Base-by-base conservation (phyloP, 2,113 vertebrate genomes). In the Arizona elegans region DNA sequence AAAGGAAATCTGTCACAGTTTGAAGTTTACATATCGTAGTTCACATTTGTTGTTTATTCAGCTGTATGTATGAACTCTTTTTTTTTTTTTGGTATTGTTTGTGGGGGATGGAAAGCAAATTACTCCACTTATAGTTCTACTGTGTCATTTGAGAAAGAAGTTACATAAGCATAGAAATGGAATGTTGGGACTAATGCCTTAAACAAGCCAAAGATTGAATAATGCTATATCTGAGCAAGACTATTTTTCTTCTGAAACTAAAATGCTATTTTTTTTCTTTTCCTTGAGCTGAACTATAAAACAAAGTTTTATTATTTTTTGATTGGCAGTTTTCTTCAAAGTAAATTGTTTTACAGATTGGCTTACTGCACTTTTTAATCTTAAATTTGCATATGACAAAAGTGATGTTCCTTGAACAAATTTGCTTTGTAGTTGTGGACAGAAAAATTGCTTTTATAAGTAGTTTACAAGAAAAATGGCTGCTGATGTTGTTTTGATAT, bases 401-500 rank as follows among this genome's bases (percentile, higher is more conserved):
- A 50, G 10, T 43, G 53, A 2, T 26, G 33, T 21, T 47, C 56
- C 24, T 58, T 91, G 13, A 85, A 55, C 21, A 56, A 55, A 33
- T 55, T 85, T 52, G 24, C 52, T 85, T 43, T 91, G 4, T n/a
- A 85, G 65, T 95, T 92, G 19, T 87, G 24, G 10, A 52, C n/a
- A 43, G 10, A 19, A 54, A 90, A 50, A 4, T 91, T 95, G 33
- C 23, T 62, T 19, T 89, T 93, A 0, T 75, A 2, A 91, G 8
- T 86, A 33, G 38, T 58, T 92, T 11, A 43, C 38, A 92, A 90
- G 53, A 33, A 91, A 91, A 47, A 24, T 70, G 13, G 50, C 43
- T 70, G 8, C 89, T 95, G 29, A 65, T 88, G 24, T 52, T 38
- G n/a, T 86, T 95, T 94, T 70, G 47, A 29, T 94, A 92, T 95